Percentiles rank a stretch among this genome's conserved stretches.
Evolutionary conservation across 2,888 invertebrate genomes (phyloP).

Genomic region (Amphipyra berbera): DNA sequence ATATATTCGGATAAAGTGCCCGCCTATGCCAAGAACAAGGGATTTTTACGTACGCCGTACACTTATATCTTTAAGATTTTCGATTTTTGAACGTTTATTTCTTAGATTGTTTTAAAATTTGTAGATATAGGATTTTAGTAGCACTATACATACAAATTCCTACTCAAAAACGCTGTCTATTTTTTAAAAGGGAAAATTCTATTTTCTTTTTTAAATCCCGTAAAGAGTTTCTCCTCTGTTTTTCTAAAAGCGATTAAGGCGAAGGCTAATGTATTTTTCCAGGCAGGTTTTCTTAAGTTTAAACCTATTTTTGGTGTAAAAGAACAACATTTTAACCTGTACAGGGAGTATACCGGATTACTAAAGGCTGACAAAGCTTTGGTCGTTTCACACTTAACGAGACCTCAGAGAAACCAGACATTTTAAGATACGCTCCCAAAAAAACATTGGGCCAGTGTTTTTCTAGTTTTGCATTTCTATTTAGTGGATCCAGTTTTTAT

Average conservation of each 20-base stretch:
- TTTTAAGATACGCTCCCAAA: conserved; percentile 1
- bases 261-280: conserved; percentile 18
- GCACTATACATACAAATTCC: no score
- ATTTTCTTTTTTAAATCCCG: background rate
- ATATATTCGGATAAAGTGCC: conserved; percentile 66
- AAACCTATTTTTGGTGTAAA: conserved; percentile 11
- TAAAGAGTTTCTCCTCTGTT: background rate
- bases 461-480: no score
- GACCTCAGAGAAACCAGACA: background rate
- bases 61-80: conserved; percentile 21
- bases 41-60: conserved; percentile 17
- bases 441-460: background rate
- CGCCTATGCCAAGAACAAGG: conserved; percentile 60
- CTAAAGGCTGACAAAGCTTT: conserved; percentile 22
- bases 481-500: no score
- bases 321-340: conserved; percentile 23
- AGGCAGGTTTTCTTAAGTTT: conserved; percentile 27
- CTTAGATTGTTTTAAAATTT: background rate
- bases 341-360: conserved; percentile 19
- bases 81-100: background rate
- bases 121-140: no score
- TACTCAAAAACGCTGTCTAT: no score
- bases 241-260: conserved; percentile 9
- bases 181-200: no score
- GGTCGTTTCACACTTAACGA: conserved; percentile 11